Evolutionary conservation across 2,888 invertebrate genomes (phyloP), one percentile per base, ranked within the genome.

Genomic region (Noctua pronuba): DNA sequence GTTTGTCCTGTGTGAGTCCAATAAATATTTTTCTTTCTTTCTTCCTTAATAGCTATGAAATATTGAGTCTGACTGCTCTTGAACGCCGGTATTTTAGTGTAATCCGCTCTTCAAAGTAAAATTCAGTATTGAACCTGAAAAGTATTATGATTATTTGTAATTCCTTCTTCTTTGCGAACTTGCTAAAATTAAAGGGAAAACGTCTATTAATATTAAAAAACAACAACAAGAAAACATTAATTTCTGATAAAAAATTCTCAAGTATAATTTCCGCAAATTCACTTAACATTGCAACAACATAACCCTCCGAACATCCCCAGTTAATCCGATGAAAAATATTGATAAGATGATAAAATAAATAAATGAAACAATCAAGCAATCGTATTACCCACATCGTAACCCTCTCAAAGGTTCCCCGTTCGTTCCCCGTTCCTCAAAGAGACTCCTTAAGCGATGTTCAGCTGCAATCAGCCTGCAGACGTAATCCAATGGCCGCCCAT

Each of bases 401-500:
- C 62, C 82, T 18, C 74, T 67, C 68, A 78, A 76, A 75, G 49
- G 65, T 68, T 67, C 18, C 35, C 44, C 62, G 24, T 66, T 55
- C 66, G 65, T 68, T 66, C 18, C 28, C 44, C 64, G 24, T 66
- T 55, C 66, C 75, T 78, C 72, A 66, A 79, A 82, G 71, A 72
- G 62, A 65, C 60, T 80, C 67, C 83, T 88, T 88, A 89, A 90
- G 87, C 86, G 87, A 85, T 88, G 80, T 80, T 84, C 85, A 83
- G 86, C 77, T 91, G 93, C 94, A 95, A 94, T 95, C 95, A 95
- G 88, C 88, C 89, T 93, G 93, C 94, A 94, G 88, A 88, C 90
- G 86, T 94, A 93, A 95, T 95, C 93, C 92, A 92, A 94, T 92
- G 88, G 88, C 82, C 89, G 86, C 80, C 88, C 88, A 88, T 87